These are phyloP conservation scores for Heterodera schachtii DNA, from an alignment of 1,140 invertebrate genomes.

Conservation along the genomic window DNA sequence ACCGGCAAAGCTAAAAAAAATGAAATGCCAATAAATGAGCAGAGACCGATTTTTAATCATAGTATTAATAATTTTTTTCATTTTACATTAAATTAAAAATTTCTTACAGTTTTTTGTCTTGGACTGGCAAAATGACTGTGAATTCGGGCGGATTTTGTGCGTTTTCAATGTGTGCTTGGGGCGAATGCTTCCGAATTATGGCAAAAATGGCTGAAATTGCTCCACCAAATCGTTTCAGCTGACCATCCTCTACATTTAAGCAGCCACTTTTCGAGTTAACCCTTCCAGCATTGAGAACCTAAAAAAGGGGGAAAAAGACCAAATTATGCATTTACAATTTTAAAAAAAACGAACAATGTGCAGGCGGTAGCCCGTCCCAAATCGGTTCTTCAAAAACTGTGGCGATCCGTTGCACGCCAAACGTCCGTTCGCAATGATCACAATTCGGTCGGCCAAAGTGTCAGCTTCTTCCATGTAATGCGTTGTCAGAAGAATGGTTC, in stretches of 20 bases:
- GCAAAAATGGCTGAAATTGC: conserved; percentile 25
- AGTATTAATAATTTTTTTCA: too few species aligned
- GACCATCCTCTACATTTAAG: not conserved
- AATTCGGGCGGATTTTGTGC: conserved; percentile 36
- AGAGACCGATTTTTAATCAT: too few species aligned
- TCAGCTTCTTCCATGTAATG: conserved; percentile 99
- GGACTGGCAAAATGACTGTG: conserved; percentile 43
- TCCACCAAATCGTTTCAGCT: not conserved
- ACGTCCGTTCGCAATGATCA: conserved; percentile 72
- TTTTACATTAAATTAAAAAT: not conserved
- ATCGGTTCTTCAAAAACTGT: conserved; percentile 71
- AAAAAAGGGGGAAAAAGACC: too few species aligned
- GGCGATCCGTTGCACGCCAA: conserved; percentile 73
- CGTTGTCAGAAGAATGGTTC: conserved; percentile 77
- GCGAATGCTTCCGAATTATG: conserved; percentile 42
- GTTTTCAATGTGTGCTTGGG: conserved; percentile 41
- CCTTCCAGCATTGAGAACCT: too few species aligned
- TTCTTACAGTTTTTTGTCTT: conserved; percentile 45
- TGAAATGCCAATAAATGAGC: not conserved
- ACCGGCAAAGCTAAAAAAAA: conserved; percentile 33
- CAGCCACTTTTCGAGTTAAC: too few species aligned
- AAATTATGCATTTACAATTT: too few species aligned
- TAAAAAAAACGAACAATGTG: conserved; percentile 34
- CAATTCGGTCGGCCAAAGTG: conserved; percentile 75
- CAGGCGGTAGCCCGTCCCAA: conserved; percentile 53